Evolutionary conservation across 2,113 vertebrate species (phyloP), one percentile per base, ranked within the genome.

Genomic region (Cichladusa arquata): DNA sequence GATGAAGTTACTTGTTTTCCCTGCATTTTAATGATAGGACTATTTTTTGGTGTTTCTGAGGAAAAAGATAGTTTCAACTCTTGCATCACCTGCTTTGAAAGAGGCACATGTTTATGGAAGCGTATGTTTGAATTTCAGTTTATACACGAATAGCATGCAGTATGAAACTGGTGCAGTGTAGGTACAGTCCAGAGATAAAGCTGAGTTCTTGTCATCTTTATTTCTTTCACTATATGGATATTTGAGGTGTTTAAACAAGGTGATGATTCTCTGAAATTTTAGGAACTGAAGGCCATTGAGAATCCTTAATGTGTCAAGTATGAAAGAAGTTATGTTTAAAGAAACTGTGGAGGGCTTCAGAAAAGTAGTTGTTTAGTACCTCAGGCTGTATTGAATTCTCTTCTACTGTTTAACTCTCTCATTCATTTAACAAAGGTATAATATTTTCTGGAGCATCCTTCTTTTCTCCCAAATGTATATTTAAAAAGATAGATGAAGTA

Each of bases 381-480:
- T 94, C 42, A 83, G 65, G 70, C 38, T 74, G 19, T 47, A 65
- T 74, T 93, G 48, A 71, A 84, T 94, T 95, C 76, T 93, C 31
- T 93, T 94, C 62, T 87, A 23, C 93, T 95, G 53, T 92, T 97
- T 97, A 96, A 31, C 29, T 19, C 14, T 25, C 61, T 67, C 56
- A 51, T 90, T 87, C n/a, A 45, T 81, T 90, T 90, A 80, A 92
- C 54, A 94, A 85, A 66, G 81, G 64, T 92, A 88, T 85, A 95
- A 74, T 96, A 87, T 96, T 97, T 96, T 88, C 90, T 91, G 90
- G 76, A 93, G 57, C 40, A 56, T 92, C 80, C 10, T 89, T 91
- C 82, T 96, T 96, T 94, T 33, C 6, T 19, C 58, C 36, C 54
- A 66, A 56, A 81, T 45, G 22, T 78, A 12, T 95, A 40, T 71